phyloP scores from a whole-genome alignment of 2,113 vertebrate genomes.

The Myxocyprinus asiaticus region DNA sequence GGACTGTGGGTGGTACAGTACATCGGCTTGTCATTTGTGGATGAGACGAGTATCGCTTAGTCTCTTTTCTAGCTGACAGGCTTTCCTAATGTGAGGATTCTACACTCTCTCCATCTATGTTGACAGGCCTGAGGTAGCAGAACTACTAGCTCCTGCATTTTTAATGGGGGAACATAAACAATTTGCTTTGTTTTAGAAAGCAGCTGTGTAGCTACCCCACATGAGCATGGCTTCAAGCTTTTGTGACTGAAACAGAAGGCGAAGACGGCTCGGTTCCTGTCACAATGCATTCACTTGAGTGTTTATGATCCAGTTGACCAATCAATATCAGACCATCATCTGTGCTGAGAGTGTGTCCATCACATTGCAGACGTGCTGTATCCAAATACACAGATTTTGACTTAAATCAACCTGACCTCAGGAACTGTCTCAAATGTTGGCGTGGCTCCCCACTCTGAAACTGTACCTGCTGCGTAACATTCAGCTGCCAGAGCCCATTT shows the following conservation, averaged over 20 bases:
- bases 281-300: conserved; percentile 69
- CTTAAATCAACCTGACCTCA: conserved; percentile 62
- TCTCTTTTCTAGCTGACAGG: too few relatives aligned
- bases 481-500: not conserved
- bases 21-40: too few relatives aligned
- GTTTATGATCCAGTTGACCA: conserved; percentile 67
- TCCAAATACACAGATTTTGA: conserved; percentile 68
- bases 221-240: conserved; percentile 42
- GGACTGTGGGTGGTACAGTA: too few relatives aligned
- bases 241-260: conserved; percentile 73
- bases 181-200: conserved; percentile 57
- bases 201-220: conserved; percentile 49
- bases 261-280: conserved; percentile 68
- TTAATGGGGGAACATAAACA: conserved; percentile 47
- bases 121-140: too few relatives aligned
- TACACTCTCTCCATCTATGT: too few relatives aligned
- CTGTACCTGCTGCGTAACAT: conserved; percentile 35
- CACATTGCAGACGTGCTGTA: conserved; percentile 60
- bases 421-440: conserved; percentile 4
- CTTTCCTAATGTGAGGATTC: too few relatives aligned
- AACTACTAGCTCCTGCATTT: too few relatives aligned
- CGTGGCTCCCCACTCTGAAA: conserved; percentile 18
- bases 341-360: conserved; percentile 63
- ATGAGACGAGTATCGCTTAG: too few relatives aligned
- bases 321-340: conserved; percentile 71